A percentile compares a stretch with the other conserved stretches of the same genome.
Conservation (phyloP, 2,113 vertebrate species). For the Micronycteris hirsuta region DNA sequence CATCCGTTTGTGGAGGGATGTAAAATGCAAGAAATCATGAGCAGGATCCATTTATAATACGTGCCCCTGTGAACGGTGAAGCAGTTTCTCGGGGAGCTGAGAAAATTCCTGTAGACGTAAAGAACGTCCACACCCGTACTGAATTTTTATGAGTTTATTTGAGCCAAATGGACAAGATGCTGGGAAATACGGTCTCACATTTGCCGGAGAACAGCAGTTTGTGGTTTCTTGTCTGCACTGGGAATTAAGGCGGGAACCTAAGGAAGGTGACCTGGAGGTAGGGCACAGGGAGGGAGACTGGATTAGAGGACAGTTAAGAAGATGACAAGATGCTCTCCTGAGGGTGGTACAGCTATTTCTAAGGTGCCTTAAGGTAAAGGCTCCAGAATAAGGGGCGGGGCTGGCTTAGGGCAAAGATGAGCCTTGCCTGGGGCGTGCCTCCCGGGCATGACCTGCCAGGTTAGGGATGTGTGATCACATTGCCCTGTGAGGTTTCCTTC, state of each 20-base stretch:
- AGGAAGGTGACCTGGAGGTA: too few relatives aligned
- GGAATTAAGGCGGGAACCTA: not conserved
- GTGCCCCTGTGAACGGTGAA: not conserved
- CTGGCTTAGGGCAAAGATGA: too few relatives aligned
- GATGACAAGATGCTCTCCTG: too few relatives aligned
- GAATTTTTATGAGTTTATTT: not conserved
- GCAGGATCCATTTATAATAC: not conserved
- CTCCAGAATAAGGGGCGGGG: not conserved
- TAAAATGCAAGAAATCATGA: not conserved
- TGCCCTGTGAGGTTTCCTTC: not conserved
- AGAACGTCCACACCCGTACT: not conserved
- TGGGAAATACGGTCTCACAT: not conserved
- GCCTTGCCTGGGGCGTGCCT: not conserved
- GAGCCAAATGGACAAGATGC: not conserved
- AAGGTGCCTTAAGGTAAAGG: not conserved
- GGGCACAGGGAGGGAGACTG: too few relatives aligned
- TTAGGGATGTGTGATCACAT: not conserved
- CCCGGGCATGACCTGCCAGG: not conserved
- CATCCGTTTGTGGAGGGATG: rapidly evolving
- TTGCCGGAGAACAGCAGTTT: rapidly evolving
- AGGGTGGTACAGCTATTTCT: too few relatives aligned
- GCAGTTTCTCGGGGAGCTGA: not conserved
- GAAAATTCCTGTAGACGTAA: rapidly evolving
- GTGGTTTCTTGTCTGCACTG: not conserved
- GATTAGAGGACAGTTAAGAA: too few relatives aligned